Evolutionary conservation across 2,113 vertebrate species (phyloP), one percentile per base, ranked within the genome.

Genomic region (Malurus alboscapulatus): DNA sequence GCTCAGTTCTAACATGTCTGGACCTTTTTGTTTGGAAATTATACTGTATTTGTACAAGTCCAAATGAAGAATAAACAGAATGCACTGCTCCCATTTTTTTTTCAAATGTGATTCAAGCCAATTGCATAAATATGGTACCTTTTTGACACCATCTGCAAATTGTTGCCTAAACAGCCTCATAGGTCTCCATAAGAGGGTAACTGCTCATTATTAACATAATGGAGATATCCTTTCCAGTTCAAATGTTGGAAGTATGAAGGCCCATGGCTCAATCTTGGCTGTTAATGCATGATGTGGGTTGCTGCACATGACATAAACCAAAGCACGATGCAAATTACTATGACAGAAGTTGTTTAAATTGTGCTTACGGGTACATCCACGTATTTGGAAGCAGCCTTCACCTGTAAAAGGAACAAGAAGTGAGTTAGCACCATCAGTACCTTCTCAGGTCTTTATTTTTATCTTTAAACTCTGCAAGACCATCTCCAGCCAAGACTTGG

Each of bases 341-440:
- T 6, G 59, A 87, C 94, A 97, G 92, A 72, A 93, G 94, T 94
- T 92, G 69, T 96, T 95, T 96, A 95, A 96, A 96, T 92, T 90
- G 96, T 96, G 99, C 99, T 99, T 99, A 99, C 99, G 91, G 99
- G 99, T 91, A 99, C 99, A 86, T 99, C 99, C 98, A 99, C 99
- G 73, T 99, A 99, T 97, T 99, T 99, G 95, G 99, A 99, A 97
- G 99, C 99, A 95, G 99, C 99, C 98, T 99, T 99, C 98, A 99
- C 99, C 99, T 99, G 97, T 89, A 97, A 97, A 97, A 89, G 94
- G 96, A 95, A 98, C 55, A 89, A 71, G 65, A 94, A 72, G 38
- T 92, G 48, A 92, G 80, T 87, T 92, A 89, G 90, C 79, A 96
- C 44, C 40, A 59, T 21, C 25, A 71, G 44, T 4, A 76, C 10